These are phyloP conservation scores for Drosophila setosimentum DNA, from an alignment of 2,888 invertebrate genomes.

Conservation along the genomic window DNA sequence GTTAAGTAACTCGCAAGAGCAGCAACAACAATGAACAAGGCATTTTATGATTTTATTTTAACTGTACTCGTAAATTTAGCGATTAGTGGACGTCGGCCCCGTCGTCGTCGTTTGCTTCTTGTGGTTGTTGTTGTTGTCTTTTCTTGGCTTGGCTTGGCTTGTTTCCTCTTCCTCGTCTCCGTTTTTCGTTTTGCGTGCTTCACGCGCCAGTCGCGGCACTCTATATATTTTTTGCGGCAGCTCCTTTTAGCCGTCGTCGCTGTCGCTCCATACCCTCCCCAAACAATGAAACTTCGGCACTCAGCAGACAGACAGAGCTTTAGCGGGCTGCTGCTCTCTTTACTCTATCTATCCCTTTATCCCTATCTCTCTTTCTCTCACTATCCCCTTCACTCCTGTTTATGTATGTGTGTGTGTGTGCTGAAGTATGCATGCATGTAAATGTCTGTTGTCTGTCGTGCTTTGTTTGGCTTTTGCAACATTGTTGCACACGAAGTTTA, in stretches of 20 bases:
- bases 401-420: slow-evolving; percentile 6
- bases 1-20: slow-evolving; percentile 43
- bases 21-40: slow-evolving; percentile 45
- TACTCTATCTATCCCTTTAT: slow-evolving; percentile 8
- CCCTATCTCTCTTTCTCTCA: too few relatives aligned
- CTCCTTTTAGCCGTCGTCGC: slow-evolving; percentile 63
- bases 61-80: slow-evolving; percentile 81
- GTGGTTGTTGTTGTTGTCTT: slow-evolving; percentile 30
- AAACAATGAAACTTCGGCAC: slow-evolving; percentile 67
- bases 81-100: slow-evolving; percentile 66
- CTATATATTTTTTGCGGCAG: slow-evolving; percentile 62
- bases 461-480: slow-evolving; percentile 74
- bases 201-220: slow-evolving; percentile 70
- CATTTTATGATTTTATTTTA: slow-evolving; percentile 78
- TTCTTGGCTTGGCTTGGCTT: slow-evolving; percentile 34
- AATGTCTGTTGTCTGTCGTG: slow-evolving; percentile 44
- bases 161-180: slow-evolving; percentile 20
- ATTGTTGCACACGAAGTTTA: slow-evolving; percentile 75
- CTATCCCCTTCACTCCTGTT: slow-evolving; percentile 6
- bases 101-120: slow-evolving; percentile 19
- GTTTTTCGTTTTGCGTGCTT: slow-evolving; percentile 65
- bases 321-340: slow-evolving; percentile 23
- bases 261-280: slow-evolving; percentile 54
- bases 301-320: slow-evolving; percentile 52
- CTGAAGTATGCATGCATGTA: slow-evolving; percentile 16